Conservation (phyloP, 2,113 vertebrate genomes). For the Prunella fulvescens region DNA sequence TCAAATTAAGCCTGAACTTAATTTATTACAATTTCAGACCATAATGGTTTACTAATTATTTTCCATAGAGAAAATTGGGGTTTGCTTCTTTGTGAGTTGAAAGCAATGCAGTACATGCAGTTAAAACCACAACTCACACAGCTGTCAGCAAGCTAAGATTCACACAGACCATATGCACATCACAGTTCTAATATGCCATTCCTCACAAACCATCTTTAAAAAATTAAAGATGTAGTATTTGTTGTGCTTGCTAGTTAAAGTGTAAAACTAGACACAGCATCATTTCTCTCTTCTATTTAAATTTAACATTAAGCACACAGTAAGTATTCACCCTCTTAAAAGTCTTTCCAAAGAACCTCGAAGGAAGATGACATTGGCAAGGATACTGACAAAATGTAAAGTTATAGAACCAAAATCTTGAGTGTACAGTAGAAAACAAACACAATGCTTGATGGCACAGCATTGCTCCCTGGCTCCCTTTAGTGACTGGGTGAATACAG, state of each 20-base stretch:
- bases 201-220: background rate
- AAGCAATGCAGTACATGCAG: background rate
- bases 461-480: background rate
- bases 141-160: background rate
- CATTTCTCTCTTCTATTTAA: background rate
- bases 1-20: background rate
- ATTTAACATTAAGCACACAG: background rate
- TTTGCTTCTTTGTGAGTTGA: background rate
- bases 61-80: background rate
- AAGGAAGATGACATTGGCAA: background rate
- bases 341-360: background rate
- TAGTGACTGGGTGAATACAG: background rate
- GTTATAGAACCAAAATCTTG: background rate
- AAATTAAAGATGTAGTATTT: background rate
- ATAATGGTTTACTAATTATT: background rate
- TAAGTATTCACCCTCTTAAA: background rate
- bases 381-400: background rate
- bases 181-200: background rate
- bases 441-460: background rate
- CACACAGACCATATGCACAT: rapidly evolving
- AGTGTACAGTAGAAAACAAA: background rate
- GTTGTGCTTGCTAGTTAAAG: background rate
- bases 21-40: background rate
- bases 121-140: background rate
- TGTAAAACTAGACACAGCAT: background rate